Conservation (phyloP, 2,113 vertebrate species). For the Noturus placidus region DNA sequence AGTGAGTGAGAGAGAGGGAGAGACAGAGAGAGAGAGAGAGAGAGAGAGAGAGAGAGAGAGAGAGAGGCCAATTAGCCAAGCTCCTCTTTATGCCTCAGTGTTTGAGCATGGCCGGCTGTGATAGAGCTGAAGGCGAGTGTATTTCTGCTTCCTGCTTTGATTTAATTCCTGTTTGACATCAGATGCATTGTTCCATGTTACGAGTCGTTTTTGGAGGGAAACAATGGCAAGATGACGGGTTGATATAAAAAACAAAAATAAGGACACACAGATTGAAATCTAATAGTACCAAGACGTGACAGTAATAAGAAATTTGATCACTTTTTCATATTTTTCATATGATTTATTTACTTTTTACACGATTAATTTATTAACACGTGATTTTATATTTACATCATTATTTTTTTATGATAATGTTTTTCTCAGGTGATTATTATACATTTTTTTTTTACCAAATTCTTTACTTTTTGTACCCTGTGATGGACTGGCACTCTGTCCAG, state of each 20-base stretch:
- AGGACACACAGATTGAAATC: neutral
- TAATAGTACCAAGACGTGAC: neutral
- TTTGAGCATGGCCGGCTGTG: slow-evolving; percentile 8
- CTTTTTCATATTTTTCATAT: neutral
- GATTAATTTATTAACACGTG: neutral
- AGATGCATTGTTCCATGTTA: neutral
- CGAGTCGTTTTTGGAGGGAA: neutral
- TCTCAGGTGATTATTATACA: no score
- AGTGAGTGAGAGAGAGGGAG: neutral
- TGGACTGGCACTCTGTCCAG: no score
- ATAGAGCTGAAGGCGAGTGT: slow-evolving; percentile 16
- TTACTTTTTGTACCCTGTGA: no score
- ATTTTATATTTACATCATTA: no score
- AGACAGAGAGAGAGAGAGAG: neutral
- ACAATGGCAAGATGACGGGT: neutral
- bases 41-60: neutral
- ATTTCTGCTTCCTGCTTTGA: slow-evolving; percentile 18
- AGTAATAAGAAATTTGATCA: neutral
- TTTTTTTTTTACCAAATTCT: no score
- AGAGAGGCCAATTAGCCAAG: slow-evolving; percentile 22
- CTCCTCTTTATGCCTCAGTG: slow-evolving; percentile 28
- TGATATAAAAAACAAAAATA: neutral
- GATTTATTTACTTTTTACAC: neutral
- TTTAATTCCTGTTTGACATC: slow-evolving; percentile 30
- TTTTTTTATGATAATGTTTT: no score